Base-by-base conservation (phyloP, 92 coral and sea anemone species). In the Epizoanthus fatuus region DNA sequence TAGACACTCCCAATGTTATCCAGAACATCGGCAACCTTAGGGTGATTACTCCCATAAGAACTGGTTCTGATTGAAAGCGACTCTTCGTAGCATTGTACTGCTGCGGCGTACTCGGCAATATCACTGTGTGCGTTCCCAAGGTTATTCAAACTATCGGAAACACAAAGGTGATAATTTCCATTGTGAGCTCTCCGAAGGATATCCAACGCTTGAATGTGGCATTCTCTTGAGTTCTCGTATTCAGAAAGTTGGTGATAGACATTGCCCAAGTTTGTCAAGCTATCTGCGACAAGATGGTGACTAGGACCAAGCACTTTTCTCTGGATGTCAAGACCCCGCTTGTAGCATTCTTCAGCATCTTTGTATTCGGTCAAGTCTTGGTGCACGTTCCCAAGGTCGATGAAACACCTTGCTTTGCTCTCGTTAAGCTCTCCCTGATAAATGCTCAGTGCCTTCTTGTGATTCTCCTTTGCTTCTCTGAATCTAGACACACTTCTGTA, bases 201-300 rank as follows among this genome's bases (percentile, higher is more conserved):
- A 60, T 42, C 56, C 14, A 77, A 38, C 5, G 82, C 82, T 60
- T 77, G 39, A n/a, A 56, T 19, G 82, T 77, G 82, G 63, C 45
- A 59, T 37, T 77, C 55, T 77, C 63, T 42, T 77, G 82, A 59
- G 11, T 14, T 60, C 44, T 77, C 70, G 69, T 77, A 77, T 40
- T 44, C 55, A 77, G 82, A 68, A 7, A 39, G 70, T 3, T 42
- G 67, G 5, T 49, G 54, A 45, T 74, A 73, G 16, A 75, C 63
- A 55, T 53, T 81, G 39, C 85, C 92, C 40, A 83, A 35, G 10
- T 79, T 78, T 14, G 55, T 63, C 45, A 88, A 84, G 83, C 88
- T 74, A 51, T 77, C 84, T 16, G 92, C 84, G 22, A 88, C 92
- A 20, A 45, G 42, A 17, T 60, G n/a, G 70, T 77, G 70, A 60